These are phyloP conservation scores for Agapostemon virescens DNA, from an alignment of 2,888 invertebrate species.

Conservation along the genomic window DNA sequence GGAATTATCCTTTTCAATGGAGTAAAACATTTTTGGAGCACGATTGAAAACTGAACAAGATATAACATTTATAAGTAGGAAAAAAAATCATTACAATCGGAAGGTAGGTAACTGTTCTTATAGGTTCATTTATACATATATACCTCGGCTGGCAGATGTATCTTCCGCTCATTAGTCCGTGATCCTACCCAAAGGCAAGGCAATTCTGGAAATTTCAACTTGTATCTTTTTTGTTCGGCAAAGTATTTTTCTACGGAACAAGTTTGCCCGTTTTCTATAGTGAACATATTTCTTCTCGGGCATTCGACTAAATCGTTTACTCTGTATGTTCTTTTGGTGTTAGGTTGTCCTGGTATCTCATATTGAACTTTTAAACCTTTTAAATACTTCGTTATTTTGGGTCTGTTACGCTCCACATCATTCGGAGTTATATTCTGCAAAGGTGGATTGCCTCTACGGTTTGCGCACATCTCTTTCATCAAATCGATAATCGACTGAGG, in stretches of 20 bases:
- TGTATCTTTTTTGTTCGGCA: constrained; percentile 77
- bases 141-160: constrained; percentile 91
- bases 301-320: constrained; percentile 80
- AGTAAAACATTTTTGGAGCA: too few species aligned
- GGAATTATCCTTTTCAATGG: too few species aligned
- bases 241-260: constrained; percentile 82
- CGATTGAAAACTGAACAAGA: too few species aligned
- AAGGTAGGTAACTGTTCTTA: not conserved
- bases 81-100: not conserved
- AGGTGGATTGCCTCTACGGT: constrained; percentile 46
- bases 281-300: constrained; percentile 79
- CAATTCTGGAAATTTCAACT: constrained; percentile 84
- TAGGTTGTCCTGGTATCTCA: constrained; percentile 79
- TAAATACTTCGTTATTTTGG: constrained; percentile 77
- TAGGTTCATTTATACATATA: constrained; percentile 46
- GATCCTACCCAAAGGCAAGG: constrained; percentile 93
- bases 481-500: constrained; percentile 81
- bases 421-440: not conserved
- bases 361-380: constrained; percentile 81
- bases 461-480: constrained; percentile 68
- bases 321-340: constrained; percentile 79
- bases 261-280: constrained; percentile 61
- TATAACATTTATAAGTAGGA: too few species aligned
- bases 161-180: constrained; percentile 82
- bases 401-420: not conserved